phyloP scores from a whole-genome alignment of 2,888 invertebrate genomes.

The Matsumyia berberina region DNA sequence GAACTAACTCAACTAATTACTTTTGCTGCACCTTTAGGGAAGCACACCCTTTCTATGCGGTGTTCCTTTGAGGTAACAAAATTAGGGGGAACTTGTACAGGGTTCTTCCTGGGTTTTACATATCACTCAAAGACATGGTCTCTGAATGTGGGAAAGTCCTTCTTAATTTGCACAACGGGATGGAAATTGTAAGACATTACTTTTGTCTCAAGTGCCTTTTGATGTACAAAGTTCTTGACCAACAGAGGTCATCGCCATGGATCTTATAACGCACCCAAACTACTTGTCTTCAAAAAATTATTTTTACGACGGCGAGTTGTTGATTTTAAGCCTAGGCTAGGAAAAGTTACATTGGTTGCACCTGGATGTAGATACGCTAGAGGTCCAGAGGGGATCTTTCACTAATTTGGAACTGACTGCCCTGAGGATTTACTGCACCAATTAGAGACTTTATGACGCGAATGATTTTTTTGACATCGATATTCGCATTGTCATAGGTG shows the following conservation, averaged over 20 bases:
- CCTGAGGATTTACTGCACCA: no score
- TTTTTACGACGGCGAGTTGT: no score
- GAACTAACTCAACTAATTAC: slow-evolving; percentile 39
- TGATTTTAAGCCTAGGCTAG: no score
- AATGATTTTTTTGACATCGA: no score
- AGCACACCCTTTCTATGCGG: background rate
- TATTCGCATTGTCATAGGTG: no score
- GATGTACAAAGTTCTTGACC: background rate
- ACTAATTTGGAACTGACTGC: no score
- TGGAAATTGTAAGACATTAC: no score
- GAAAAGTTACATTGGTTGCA: no score
- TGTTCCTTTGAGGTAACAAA: slow-evolving; percentile 5
- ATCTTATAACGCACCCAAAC: background rate
- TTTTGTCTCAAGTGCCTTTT: background rate
- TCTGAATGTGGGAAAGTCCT: background rate
- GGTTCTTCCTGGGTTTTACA: background rate
- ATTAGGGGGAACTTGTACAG: background rate
- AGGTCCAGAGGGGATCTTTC: no score
- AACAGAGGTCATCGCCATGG: background rate
- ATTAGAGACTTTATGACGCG: no score
- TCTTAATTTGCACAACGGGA: background rate
- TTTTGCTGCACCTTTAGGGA: slow-evolving; percentile 20
- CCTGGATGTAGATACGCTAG: no score
- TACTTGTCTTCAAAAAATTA: no score
- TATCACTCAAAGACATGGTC: background rate